phyloP scores from a whole-genome alignment of 2,888 invertebrate genomes.

The Temnothorax ravouxi region DNA sequence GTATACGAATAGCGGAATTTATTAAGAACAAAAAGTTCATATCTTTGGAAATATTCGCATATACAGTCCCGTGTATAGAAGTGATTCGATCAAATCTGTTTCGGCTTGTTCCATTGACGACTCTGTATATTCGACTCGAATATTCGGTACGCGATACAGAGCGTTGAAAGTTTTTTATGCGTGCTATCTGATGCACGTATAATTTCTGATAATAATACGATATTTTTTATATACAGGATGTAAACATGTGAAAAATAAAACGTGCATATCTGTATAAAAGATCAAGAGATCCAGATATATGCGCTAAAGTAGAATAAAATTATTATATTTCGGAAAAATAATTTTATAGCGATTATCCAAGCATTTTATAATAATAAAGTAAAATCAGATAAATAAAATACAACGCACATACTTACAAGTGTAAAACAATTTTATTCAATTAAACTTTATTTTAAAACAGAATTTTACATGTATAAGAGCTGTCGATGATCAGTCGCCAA shows the following conservation, averaged over 20 bases:
- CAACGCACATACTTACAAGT: too few relatives aligned
- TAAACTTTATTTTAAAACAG: background rate
- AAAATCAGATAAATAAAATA: background rate
- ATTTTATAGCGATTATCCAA: background rate
- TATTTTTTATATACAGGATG: background rate
- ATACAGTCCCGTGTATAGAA: background rate
- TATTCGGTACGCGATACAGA: slow-evolving; percentile 14
- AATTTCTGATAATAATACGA: slow-evolving; percentile 11
- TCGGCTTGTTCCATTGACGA: background rate
- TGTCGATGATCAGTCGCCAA: background rate
- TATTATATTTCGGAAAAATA: background rate
- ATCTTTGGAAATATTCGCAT: slow-evolving; percentile 14
- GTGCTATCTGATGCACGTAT: background rate
- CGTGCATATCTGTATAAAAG: background rate
- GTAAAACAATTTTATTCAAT: background rate
- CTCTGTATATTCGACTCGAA: background rate
- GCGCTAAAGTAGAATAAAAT: background rate
- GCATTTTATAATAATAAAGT: background rate
- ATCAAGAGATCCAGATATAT: background rate
- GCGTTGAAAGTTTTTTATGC: slow-evolving; percentile 7
- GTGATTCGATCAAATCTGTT: slow-evolving; percentile 39
- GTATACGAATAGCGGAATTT: slow-evolving; percentile 1
- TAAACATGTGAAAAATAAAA: background rate
- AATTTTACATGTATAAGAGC: background rate
- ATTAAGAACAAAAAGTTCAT: slow-evolving; percentile 32